phyloP scores from a whole-genome alignment of 2,113 vertebrate species.

The Microcebus ravelobensis region DNA sequence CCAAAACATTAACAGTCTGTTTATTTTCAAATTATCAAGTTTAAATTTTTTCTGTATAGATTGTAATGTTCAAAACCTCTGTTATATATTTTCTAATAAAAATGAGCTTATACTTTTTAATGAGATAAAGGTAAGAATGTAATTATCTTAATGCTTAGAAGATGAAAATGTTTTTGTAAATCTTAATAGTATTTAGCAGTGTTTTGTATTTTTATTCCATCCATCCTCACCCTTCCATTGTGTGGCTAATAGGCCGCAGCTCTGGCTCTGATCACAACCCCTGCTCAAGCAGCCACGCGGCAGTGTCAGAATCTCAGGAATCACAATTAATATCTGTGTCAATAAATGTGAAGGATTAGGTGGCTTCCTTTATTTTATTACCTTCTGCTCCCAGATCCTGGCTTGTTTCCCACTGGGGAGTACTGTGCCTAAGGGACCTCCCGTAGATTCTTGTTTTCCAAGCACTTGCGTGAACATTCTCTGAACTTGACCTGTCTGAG shows the following conservation, averaged over 20 bases:
- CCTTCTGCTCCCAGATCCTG: not conserved
- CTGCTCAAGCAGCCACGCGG: too few relatives aligned
- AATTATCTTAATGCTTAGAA: not conserved
- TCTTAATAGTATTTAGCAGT: rapidly evolving
- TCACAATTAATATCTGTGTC: not conserved
- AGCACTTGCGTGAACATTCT: not conserved
- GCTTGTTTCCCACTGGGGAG: not conserved
- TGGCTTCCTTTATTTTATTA: not conserved
- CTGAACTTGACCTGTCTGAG: not conserved
- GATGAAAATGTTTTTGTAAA: not conserved
- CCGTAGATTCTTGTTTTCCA: not conserved
- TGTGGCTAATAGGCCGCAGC: not conserved
- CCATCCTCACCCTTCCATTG: rapidly evolving
- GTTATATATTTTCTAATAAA: not conserved
- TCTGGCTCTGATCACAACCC: rapidly evolving
- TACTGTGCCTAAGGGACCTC: not conserved
- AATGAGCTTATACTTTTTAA: not conserved
- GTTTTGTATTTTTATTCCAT: not conserved
- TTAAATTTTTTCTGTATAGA: not conserved
- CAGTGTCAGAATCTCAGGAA: not conserved
- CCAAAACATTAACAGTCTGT: not conserved
- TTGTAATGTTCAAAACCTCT: not conserved
- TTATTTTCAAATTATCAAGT: not conserved
- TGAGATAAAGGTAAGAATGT: not conserved
- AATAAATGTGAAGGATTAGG: not conserved